phyloP scores from a whole-genome alignment of 2,113 vertebrate genomes.

The Ptychochromis oligacanthus region DNA sequence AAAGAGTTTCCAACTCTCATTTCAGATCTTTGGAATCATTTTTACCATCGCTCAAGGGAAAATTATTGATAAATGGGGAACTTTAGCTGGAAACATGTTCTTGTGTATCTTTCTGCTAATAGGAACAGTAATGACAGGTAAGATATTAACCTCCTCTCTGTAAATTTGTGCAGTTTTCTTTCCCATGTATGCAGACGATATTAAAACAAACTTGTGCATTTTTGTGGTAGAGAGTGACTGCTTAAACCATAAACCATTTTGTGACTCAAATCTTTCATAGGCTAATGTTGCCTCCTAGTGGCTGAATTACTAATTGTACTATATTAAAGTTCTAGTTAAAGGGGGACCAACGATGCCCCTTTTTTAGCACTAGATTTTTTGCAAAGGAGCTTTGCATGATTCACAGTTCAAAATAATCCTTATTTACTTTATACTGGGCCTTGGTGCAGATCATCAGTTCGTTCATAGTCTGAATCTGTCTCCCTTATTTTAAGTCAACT shows the following conservation, averaged over 20 bases:
- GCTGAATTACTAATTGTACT: neutral
- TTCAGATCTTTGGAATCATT: constrained; percentile 93
- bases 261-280: neutral
- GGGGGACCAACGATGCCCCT: neutral
- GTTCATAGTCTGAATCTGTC: neutral
- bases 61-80: constrained; percentile 86
- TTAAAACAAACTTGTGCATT: neutral
- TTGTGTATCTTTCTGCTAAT: constrained; percentile 87
- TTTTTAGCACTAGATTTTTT: neutral
- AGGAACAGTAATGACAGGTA: constrained; percentile 89
- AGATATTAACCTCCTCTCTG: neutral
- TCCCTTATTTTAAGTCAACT: neutral
- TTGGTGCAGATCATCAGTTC: no score
- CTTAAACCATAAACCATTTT: neutral
- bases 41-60: constrained; percentile 93
- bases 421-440: neutral
- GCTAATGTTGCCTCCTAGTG: constrained; percentile 54
- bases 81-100: constrained; percentile 88
- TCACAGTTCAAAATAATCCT: neutral
- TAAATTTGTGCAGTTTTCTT: neutral
- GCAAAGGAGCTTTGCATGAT: neutral
- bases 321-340: neutral
- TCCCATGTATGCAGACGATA: neutral
- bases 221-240: neutral
- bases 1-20: neutral